A percentile compares a stretch with the other conserved stretches of the same genome.
Evolutionary conservation across 2,797 vertebrate species (phyloP).

Genomic region (Strix occidentalis): DNA sequence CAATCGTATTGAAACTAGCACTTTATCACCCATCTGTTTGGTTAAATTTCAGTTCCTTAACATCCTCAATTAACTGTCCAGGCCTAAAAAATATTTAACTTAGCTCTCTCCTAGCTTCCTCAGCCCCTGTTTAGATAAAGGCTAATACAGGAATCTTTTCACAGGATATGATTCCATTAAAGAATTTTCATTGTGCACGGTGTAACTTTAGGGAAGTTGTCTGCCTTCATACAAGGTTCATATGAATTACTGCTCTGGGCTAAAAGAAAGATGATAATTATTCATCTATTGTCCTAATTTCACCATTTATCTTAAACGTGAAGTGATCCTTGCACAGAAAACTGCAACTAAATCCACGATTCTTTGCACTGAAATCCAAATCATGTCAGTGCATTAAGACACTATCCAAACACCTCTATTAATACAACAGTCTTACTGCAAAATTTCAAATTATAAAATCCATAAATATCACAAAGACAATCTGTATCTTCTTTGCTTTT

Average conservation of each 20-base stretch:
- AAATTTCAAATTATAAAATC: background rate
- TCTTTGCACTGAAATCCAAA: background rate
- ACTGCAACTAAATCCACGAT: background rate
- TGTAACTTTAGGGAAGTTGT: background rate
- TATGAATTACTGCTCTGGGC: background rate
- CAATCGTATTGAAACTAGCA: constrained; percentile 50
- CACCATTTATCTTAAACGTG: background rate
- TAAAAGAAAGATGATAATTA: background rate
- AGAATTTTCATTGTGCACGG: background rate
- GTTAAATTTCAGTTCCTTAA: constrained; percentile 57
- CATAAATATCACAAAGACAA: background rate
- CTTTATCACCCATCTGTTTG: constrained; percentile 69
- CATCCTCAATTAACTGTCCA: constrained; percentile 47
- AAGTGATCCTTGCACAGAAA: background rate
- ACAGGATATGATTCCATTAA: constrained; percentile 8
- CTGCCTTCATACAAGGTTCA: background rate
- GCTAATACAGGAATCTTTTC: constrained; percentile 12
- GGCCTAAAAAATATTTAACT: constrained; percentile 57
- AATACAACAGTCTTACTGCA: background rate
- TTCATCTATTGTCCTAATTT: background rate
- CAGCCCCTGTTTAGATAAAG: constrained; percentile 9
- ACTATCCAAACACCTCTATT: background rate
- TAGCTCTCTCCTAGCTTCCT: background rate
- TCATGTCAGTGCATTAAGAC: background rate
- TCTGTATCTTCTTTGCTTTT: background rate